A percentile compares a stretch with the other conserved stretches of the same genome.
Evolutionary conservation across 1,140 invertebrate species (phyloP).

Genomic region (Pararge aegeria): DNA sequence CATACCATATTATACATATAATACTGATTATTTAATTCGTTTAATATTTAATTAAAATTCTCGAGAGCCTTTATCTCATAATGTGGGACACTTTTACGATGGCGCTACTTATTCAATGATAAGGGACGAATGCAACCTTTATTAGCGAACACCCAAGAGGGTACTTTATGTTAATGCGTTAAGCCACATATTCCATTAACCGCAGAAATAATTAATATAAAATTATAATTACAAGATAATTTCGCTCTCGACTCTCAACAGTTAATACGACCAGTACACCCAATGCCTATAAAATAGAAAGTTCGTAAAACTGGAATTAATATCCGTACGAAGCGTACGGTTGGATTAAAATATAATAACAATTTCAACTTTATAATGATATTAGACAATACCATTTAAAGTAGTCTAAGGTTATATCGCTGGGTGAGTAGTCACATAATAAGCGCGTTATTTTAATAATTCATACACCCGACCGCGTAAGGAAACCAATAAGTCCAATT

Average conservation of each 20-base stretch:
- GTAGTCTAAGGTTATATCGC: slow-evolving; percentile 44
- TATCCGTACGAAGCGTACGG: slow-evolving; percentile 32
- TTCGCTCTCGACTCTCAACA: slow-evolving; percentile 69
- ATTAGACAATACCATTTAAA: slow-evolving; percentile 73
- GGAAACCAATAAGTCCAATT: slow-evolving; percentile 71
- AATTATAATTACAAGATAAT: slow-evolving; percentile 77
- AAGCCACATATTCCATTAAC: slow-evolving; percentile 65
- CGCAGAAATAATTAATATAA: slow-evolving; percentile 64
- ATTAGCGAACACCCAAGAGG: slow-evolving; percentile 54
- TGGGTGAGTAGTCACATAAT: slow-evolving; percentile 34
- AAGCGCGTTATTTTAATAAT: slow-evolving; percentile 52
- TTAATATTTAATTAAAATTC: slow-evolving; percentile 80
- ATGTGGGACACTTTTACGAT: slow-evolving; percentile 78
- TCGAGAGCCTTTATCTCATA: slow-evolving; percentile 75
- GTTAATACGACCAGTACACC: slow-evolving; percentile 59
- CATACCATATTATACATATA: slow-evolving; percentile 74
- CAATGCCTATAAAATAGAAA: slow-evolving; percentile 62
- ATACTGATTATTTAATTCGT: slow-evolving; percentile 79
- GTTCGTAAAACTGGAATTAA: slow-evolving; percentile 52
- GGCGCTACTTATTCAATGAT: slow-evolving; percentile 72
- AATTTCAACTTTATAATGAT: slow-evolving; percentile 69
- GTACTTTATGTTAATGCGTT: slow-evolving; percentile 61
- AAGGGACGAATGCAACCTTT: slow-evolving; percentile 51
- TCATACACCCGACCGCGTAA: slow-evolving; percentile 53
- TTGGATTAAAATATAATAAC: slow-evolving; percentile 43